Base-by-base conservation (phyloP, 1,140 invertebrate species). In the Mizuhopecten yessoensis region DNA sequence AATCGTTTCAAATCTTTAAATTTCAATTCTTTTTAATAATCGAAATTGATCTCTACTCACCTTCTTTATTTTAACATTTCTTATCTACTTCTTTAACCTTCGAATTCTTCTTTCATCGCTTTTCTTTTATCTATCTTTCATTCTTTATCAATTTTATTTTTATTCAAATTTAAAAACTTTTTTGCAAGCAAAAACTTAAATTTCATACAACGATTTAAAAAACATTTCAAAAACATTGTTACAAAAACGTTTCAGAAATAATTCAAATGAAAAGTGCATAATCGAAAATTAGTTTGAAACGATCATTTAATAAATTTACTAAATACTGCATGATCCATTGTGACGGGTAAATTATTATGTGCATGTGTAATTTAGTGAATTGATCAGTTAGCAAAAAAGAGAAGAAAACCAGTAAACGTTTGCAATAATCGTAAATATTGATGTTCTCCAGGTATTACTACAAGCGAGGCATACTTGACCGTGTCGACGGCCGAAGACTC, bases 401-500 rank as follows among this genome's bases (percentile, higher is more conserved):
- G n/a, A n/a, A n/a, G n/a, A n/a, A n/a, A n/a, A n/a, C n/a, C n/a
- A n/a, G n/a, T n/a, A 34, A 20, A 89, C 33, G 23, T 29, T 33
- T 87, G 11, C 42, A 34, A 23, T 75, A 33, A 29, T 49, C 29
- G 20, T 11, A 87, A 33, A 88, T 90, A 91, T 91, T 91, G 45
- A 88, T 29, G 89, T 86, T 90, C 92, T 94, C 33, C 93, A 96
- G 96, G 86, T 98, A 99, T 96, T 98, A 99, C 96, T 99, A 99
- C 96, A 98, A 98, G 95, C 98, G 98, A 95, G 97, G 98, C 95
- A 98, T 98, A 45, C 97, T 98, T 86, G 97, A 98, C 45, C 98
- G 98, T 9, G 98, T 98, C 0, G 97, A 98, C 87, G 98, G 98
- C 10, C 97, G 98, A 88, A 97, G 98, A 89, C 97, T 99, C 87